These are phyloP conservation scores for Phylloscopus trochiloides DNA, from an alignment of 2,113 vertebrate genomes.

Conservation along the genomic window DNA sequence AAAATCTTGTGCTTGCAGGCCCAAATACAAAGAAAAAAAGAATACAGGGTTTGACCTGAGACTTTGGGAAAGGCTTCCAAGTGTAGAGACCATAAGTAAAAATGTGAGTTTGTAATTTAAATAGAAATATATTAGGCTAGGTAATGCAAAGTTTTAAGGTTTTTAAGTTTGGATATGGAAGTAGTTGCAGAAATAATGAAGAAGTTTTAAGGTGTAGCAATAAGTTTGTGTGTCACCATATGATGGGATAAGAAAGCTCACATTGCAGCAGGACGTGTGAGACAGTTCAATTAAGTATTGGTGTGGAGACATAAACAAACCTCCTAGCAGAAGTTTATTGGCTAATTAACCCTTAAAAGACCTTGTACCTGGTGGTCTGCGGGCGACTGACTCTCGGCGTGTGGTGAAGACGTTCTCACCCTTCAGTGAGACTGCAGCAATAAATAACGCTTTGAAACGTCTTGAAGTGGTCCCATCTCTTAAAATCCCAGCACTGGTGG, in stretches of 20 bases:
- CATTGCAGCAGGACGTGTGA: not conserved
- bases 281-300: not conserved
- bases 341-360: not conserved
- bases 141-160: not conserved
- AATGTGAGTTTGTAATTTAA: not conserved
- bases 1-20: not conserved
- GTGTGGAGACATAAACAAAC: not conserved
- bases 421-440: not conserved
- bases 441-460: not conserved
- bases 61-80: not conserved
- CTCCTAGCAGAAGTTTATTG: not conserved
- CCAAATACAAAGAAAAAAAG: not conserved
- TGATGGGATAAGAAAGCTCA: not conserved
- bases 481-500: not conserved
- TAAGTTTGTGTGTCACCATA: not conserved
- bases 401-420: not conserved
- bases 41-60: not conserved
- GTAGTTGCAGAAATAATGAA: not conserved
- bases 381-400: rapidly evolving
- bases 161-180: not conserved
- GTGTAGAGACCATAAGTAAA: not conserved
- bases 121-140: not conserved
- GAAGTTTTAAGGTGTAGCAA: not conserved
- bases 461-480: not conserved
- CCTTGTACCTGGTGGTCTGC: not conserved